Evolutionary conservation across 2,113 vertebrate species (phyloP), one percentile per base, ranked within the genome.

Genomic region (Chaetorhynchus papuensis): DNA sequence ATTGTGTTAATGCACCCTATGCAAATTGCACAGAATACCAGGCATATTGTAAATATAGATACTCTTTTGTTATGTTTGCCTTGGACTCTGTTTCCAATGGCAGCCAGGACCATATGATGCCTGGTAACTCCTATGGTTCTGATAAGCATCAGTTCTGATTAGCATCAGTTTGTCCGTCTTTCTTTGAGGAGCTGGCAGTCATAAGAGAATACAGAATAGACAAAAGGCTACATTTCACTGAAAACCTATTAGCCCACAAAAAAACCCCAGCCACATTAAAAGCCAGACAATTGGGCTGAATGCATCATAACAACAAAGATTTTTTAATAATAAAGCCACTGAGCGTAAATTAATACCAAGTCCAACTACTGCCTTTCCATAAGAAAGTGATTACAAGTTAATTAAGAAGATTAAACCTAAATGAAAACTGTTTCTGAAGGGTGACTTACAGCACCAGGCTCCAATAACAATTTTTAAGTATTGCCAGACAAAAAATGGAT

Each of bases 371-470:
- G 80, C 28, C 44, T 71, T 94, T 60, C 82, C 45, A 12, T 75
- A 81, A 81, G 83, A 83, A 95, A 75, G 49, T 65, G 39, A 92
- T 94, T 96, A 81, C 64, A 82, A 92, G 86, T 93, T 94, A 88
- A 95, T 94, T 90, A 87, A 84, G 74, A 87, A 79, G 76, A 90
- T 94, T 79, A 89, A 94, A 86, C 72, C 37, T 83, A 89, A 75
- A 90, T 68, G 53, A 92, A 92, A 92, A 79, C 60, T 72, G 52
- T 90, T 96, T 92, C 85, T 93, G 69, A 92, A 81, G 45, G 61
- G 57, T 93, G 69, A 83, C 60, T 93, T 92, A 56, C 15, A 69
- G 88, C 41, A 90, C 49, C 37, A 54, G 49, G 28, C 44, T 94
- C 35, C 44, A 49, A 3, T 68, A 93, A 86, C 28, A 64, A 9